Evolutionary conservation across 30 jellyfish, hydroid and myxozoan species (phyloP).

Genomic region (Chrysaora quinquecirrha): DNA sequence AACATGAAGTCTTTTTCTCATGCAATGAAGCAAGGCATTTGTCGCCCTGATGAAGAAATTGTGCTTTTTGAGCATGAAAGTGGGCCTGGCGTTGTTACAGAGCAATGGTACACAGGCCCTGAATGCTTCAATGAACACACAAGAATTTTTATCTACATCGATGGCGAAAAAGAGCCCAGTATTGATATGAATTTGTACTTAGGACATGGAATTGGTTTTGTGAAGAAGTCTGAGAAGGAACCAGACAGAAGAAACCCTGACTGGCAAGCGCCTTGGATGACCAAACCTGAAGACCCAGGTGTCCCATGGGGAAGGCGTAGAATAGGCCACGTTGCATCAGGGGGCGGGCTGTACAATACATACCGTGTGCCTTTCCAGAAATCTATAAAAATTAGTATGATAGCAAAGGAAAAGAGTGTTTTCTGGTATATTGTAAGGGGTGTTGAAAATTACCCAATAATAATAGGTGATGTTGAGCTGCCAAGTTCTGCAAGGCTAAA

Average conservation of each 20-base stretch:
- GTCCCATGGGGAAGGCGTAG: constrained; percentile 69
- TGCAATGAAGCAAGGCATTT: constrained; percentile 44
- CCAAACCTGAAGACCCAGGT: constrained; percentile 11
- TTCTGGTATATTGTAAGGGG: constrained; percentile 69
- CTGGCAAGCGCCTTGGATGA: not conserved
- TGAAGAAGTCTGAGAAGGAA: not conserved
- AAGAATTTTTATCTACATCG: constrained; percentile 42
- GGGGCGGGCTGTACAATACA: constrained; percentile 73
- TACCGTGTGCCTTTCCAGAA: constrained; percentile 51
- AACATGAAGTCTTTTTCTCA: constrained; percentile 70
- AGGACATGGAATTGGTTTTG: constrained; percentile 72
- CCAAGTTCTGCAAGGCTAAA: constrained; percentile 43
- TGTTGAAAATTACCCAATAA: constrained; percentile 60
- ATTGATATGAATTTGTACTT: constrained; percentile 49
- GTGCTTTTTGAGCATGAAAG: constrained; percentile 19
- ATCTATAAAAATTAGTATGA: constrained; percentile 37
- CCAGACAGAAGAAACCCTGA: not conserved
- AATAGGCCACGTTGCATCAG: constrained; percentile 64
- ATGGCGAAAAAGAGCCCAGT: constrained; percentile 52
- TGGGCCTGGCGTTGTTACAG: constrained; percentile 83
- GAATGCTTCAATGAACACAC: constrained; percentile 31
- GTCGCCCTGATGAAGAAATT: constrained; percentile 32
- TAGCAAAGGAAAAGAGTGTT: constrained; percentile 5
- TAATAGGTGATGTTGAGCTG: constrained; percentile 50
- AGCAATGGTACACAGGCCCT: constrained; percentile 69